Percentiles rank a stretch among this genome's conserved stretches.
Conservation (phyloP, 2,888 invertebrate genomes). For the Trissonchulus sp. region DNA sequence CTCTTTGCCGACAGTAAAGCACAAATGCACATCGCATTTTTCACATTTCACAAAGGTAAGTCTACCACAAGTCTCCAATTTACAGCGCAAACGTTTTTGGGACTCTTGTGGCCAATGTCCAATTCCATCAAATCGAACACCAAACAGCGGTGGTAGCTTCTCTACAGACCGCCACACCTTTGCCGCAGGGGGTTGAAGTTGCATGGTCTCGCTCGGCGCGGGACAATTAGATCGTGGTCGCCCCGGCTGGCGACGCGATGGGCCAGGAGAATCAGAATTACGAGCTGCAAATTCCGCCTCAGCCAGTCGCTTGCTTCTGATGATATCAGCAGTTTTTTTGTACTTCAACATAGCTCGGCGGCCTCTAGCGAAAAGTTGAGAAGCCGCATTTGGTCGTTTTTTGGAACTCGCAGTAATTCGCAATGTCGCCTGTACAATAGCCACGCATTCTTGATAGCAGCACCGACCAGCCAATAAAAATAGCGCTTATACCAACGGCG, state of each 20-base stretch:
- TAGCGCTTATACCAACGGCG: slow-evolving; percentile 29
- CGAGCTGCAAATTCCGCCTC: too few species aligned
- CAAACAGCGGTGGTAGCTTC: neutral
- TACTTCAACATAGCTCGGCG: too few species aligned
- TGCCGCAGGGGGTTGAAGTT: too few species aligned
- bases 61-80: slow-evolving; percentile 10
- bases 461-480: slow-evolving; percentile 30
- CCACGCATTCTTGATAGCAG: slow-evolving; percentile 30
- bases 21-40: slow-evolving; percentile 11
- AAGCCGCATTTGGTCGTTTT: neutral
- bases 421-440: slow-evolving; percentile 30
- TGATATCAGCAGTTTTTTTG: too few species aligned
- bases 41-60: neutral
- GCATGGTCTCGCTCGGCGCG: too few species aligned
- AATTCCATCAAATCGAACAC: slow-evolving; percentile 11
- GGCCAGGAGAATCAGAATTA: too few species aligned
- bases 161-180: neutral
- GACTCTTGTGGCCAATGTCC: neutral
- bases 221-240: too few species aligned
- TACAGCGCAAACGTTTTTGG: neutral
- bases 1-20: neutral
- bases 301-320: too few species aligned
- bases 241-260: too few species aligned
- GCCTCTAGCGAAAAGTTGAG: slow-evolving; percentile 14
- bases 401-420: slow-evolving; percentile 19